A percentile compares a stretch with the other conserved stretches of the same genome.
Conservation (phyloP, 2,888 invertebrate genomes). For the Platycheirus albimanus region DNA sequence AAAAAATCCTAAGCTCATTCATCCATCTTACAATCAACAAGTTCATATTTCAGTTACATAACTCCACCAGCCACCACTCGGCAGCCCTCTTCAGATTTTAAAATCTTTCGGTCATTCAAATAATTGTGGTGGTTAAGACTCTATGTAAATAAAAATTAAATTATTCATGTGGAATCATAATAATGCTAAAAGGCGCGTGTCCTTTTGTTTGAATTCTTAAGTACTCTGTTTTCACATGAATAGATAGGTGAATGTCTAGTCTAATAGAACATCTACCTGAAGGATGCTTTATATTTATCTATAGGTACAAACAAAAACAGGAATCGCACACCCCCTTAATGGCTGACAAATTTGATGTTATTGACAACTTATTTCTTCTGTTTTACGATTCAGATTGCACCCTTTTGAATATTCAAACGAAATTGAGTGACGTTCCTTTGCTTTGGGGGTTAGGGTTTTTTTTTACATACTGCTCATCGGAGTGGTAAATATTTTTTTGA, state of each 20-base stretch:
- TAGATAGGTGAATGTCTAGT: slow-evolving; percentile 49
- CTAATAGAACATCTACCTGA: slow-evolving; percentile 4
- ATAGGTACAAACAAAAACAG: slow-evolving; percentile 15
- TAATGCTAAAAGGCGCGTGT: slow-evolving; percentile 61
- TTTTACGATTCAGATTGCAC: slow-evolving; percentile 37
- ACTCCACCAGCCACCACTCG: too few species aligned
- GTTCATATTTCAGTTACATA: too few species aligned
- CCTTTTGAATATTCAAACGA: slow-evolving; percentile 41
- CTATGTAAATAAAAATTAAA: too few species aligned
- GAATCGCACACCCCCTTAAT: slow-evolving; percentile 9
- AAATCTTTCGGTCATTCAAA: too few species aligned
- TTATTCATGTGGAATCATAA: slow-evolving; percentile 60
- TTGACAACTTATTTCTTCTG: slow-evolving; percentile 55
- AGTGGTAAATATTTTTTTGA: slow-evolving; percentile 49
- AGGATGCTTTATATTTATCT: slow-evolving; percentile 16
- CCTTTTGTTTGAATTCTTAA: slow-evolving; percentile 60
- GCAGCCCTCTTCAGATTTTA: not conserved
- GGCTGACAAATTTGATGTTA: slow-evolving; percentile 36
- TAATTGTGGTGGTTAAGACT: too few species aligned
- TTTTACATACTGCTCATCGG: slow-evolving; percentile 50
- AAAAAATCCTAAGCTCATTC: too few species aligned
- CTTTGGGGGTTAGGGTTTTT: slow-evolving; percentile 46
- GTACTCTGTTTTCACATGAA: slow-evolving; percentile 61
- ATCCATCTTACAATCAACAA: too few species aligned
- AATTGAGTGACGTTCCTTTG: slow-evolving; percentile 34